Conservation (phyloP, 2,797 vertebrate genomes). For the Bucorvus abyssinicus region DNA sequence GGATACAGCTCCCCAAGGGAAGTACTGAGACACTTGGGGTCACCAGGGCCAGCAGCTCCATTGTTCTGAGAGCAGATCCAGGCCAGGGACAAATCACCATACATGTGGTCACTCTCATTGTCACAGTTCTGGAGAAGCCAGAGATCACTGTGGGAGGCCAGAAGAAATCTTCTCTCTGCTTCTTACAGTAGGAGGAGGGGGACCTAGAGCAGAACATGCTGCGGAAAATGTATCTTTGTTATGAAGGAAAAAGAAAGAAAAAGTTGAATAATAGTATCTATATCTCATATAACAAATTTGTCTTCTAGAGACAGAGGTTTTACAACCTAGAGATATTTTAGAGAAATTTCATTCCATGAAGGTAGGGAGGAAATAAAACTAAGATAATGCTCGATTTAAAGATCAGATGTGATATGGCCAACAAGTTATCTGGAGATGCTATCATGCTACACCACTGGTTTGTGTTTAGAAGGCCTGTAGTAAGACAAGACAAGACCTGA, state of each 20-base stretch:
- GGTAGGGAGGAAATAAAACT: not conserved
- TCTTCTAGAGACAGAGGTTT: not conserved
- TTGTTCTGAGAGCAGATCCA: not conserved
- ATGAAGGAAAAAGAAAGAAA: not conserved
- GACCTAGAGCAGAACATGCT: not conserved
- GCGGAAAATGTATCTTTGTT: not conserved
- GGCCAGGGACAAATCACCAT: not conserved
- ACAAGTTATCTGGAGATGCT: not conserved
- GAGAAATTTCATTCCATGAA: not conserved
- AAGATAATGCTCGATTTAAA: not conserved
- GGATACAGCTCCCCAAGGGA: not conserved
- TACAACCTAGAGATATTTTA: not conserved
- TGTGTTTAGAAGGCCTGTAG: not conserved
- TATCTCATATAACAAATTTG: not conserved
- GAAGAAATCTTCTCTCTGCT: not conserved
- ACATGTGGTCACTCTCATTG: rapidly evolving
- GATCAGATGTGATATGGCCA: not conserved
- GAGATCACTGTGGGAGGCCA: not conserved
- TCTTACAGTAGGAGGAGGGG: not conserved
- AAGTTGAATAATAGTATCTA: not conserved
- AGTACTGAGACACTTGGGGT: not conserved
- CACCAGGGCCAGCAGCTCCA: not conserved
- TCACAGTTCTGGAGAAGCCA: not conserved
- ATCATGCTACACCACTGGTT: not conserved
- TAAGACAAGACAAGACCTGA: not conserved